phyloP scores from a whole-genome alignment of 1,140 invertebrate species.

The Paraescarpia echinospica region DNA sequence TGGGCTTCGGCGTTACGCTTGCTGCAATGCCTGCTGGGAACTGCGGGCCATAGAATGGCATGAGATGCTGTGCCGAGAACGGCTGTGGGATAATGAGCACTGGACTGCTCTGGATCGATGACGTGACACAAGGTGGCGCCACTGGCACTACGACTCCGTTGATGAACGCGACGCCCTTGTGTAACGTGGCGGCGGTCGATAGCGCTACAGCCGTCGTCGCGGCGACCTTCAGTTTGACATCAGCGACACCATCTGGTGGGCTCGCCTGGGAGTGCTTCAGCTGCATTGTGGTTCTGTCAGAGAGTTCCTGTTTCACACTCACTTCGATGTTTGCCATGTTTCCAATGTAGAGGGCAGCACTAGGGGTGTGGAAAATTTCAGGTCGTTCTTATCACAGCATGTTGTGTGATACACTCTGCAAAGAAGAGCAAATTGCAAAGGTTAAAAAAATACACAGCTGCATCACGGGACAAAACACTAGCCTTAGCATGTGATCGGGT shows the following conservation, averaged over 20 bases:
- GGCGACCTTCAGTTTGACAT: not conserved
- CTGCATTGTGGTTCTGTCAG: not conserved
- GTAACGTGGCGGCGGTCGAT: not conserved
- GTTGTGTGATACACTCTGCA: not conserved
- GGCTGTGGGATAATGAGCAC: not conserved
- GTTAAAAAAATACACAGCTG: no score
- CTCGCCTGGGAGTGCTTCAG: not conserved
- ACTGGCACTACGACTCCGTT: not conserved
- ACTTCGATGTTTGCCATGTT: not conserved
- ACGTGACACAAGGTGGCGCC: not conserved
- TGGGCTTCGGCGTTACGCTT: not conserved
- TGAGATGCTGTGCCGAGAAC: not conserved
- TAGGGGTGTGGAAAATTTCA: not conserved
- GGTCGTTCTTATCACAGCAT: not conserved
- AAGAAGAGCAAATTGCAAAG: not conserved
- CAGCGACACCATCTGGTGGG: not conserved
- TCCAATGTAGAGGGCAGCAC: not conserved
- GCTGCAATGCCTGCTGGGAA: not conserved
- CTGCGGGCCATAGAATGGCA: not conserved
- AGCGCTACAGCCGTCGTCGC: not conserved
- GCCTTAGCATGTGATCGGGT: no score
- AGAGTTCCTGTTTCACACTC: not conserved
- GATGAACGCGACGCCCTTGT: not conserved
- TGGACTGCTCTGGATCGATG: not conserved
- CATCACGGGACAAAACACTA: no score